These are phyloP conservation scores for Myrmecobius fasciatus DNA, from an alignment of 2,113 vertebrate species.

Conservation along the genomic window DNA sequence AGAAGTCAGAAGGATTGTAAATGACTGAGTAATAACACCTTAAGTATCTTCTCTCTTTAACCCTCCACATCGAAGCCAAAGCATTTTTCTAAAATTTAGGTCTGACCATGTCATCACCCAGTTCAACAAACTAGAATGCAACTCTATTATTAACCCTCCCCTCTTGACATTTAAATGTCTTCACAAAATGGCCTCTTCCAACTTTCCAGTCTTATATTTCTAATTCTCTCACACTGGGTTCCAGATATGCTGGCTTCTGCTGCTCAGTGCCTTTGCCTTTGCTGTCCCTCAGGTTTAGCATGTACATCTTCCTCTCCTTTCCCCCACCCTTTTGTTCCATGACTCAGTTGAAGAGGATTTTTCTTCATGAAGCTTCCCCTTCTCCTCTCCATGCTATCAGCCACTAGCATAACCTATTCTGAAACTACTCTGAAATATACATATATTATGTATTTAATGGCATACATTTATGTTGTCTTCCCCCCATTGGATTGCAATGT, in stretches of 20 bases:
- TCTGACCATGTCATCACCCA: background rate
- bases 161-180: background rate
- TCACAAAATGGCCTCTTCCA: background rate
- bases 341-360: background rate
- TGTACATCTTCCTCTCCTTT: background rate
- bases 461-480: background rate
- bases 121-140: background rate
- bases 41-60: background rate
- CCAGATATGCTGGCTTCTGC: background rate
- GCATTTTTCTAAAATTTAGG: background rate
- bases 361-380: background rate
- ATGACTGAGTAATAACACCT: background rate
- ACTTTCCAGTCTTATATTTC: background rate
- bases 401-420: background rate
- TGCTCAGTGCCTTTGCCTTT: background rate
- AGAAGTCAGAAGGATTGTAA: background rate
- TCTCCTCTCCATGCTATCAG: background rate
- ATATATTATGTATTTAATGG: background rate
- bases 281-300: background rate
- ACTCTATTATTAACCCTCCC: background rate
- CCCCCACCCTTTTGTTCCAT: background rate
- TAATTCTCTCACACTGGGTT: background rate
- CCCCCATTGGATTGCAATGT: background rate
- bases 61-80: background rate
- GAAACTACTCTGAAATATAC: background rate